Evolutionary conservation across 1,140 invertebrate genomes (phyloP).

Genomic region (Eriosoma lanigerum): DNA sequence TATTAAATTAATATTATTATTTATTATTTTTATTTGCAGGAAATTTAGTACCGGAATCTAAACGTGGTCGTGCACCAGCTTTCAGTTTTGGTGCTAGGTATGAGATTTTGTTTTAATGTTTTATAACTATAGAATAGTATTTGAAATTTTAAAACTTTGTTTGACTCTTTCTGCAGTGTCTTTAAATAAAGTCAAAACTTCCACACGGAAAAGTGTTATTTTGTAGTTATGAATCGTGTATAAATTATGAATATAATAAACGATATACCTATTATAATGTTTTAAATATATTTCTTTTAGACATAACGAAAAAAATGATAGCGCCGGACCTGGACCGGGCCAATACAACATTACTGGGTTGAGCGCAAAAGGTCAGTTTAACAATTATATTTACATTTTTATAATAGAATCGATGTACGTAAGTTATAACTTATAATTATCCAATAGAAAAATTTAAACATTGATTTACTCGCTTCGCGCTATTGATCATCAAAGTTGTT

Average conservation of each 20-base stretch:
- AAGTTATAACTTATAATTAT: no score
- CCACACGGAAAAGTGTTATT: no score
- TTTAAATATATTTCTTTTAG: conserved; percentile 57
- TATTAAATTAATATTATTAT: neutral
- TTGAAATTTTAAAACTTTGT: neutral
- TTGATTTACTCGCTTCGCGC: no score
- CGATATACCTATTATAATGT: no score
- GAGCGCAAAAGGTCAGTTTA: conserved; percentile 72
- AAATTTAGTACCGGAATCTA: conserved; percentile 73
- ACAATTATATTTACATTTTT: no score
- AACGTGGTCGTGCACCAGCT: conserved; percentile 72
- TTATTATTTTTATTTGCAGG: conserved; percentile 62
- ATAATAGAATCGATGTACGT: no score
- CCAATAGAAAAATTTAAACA: no score
- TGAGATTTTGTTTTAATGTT: conserved; percentile 48
- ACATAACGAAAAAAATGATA: conserved; percentile 61
- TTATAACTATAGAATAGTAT: neutral
- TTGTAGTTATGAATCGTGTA: no score
- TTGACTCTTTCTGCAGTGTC: no score
- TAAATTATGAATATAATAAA: no score
- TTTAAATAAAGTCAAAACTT: no score
- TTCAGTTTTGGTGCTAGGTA: conserved; percentile 77
- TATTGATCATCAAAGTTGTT: no score
- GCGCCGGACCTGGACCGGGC: conserved; percentile 78
- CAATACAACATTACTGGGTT: conserved; percentile 83